phyloP scores from a whole-genome alignment of 1,140 invertebrate species.

The Drosophila sproati region DNA sequence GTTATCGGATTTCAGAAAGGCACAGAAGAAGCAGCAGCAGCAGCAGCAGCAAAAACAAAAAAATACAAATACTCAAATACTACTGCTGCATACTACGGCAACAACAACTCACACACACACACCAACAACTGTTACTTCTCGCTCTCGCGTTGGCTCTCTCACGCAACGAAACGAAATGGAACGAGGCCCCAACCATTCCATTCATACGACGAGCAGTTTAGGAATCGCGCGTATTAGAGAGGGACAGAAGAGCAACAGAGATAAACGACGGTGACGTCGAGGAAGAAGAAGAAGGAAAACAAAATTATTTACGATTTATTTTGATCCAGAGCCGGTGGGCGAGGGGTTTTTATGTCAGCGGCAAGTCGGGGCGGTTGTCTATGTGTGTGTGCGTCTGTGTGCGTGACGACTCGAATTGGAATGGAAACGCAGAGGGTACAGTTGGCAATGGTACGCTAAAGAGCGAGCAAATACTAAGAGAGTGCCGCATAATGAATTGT shows the following conservation, averaged over 20 bases:
- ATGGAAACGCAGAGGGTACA: constrained; percentile 62
- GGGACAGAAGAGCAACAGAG: constrained; percentile 46
- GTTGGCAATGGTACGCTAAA: constrained; percentile 69
- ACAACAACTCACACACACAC: constrained; percentile 40
- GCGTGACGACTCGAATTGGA: constrained; percentile 36
- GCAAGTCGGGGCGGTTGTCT: constrained; percentile 51
- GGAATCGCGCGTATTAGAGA: constrained; percentile 64
- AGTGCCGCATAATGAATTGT: constrained; percentile 53
- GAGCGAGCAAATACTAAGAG: constrained; percentile 49
- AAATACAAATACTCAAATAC: constrained; percentile 68
- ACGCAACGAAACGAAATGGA: constrained; percentile 14
- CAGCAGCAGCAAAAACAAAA: constrained; percentile 21
- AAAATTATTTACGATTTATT: constrained; percentile 84
- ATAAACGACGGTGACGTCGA: constrained; percentile 2
- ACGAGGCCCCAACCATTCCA: constrained; percentile 68
- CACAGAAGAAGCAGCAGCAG: constrained; percentile 50
- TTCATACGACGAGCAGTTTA: constrained; percentile 58
- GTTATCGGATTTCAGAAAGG: constrained; percentile 78
- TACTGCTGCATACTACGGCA: constrained; percentile 76
- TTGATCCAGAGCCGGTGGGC: constrained; percentile 56
- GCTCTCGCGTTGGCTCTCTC: constrained; percentile 11
- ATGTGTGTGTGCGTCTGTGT: neutral
- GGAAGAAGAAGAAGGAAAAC: constrained; percentile 55
- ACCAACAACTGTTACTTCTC: constrained; percentile 12
- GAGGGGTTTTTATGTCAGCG: constrained; percentile 71